Evolutionary conservation across 2,113 vertebrate genomes (phyloP).

Genomic region (Strix uralensis): DNA sequence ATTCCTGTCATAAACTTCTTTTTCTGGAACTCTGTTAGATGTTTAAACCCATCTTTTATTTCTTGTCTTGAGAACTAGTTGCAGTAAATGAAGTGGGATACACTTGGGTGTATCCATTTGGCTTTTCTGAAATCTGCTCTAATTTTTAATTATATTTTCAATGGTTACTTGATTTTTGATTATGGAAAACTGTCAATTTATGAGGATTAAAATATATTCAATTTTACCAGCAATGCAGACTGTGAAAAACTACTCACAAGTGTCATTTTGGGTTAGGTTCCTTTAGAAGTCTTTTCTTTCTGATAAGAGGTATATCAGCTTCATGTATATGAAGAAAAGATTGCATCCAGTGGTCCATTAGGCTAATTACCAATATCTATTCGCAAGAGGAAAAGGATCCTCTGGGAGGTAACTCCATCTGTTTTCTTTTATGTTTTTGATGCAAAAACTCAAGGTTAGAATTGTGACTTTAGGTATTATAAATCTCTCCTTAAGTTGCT

Average conservation of each 20-base stretch:
- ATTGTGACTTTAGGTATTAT: neutral
- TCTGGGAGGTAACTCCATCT: neutral
- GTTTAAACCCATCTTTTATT: neutral
- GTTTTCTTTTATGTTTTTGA: neutral
- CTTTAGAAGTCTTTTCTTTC: neutral
- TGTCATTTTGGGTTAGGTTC: neutral
- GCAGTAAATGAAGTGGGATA: neutral
- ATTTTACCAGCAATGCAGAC: neutral
- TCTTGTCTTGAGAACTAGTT: neutral
- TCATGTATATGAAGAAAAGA: neutral
- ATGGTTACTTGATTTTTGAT: neutral
- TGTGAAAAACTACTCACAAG: neutral
- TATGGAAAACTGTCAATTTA: neutral
- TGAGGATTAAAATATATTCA: neutral
- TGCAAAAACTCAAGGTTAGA: neutral
- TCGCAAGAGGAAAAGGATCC: neutral
- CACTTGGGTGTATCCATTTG: neutral
- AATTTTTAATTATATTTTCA: neutral
- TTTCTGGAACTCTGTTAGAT: neutral
- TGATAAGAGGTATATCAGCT: neutral
- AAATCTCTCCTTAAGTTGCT: neutral
- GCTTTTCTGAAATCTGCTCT: neutral
- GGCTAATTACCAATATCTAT: constrained; percentile 14
- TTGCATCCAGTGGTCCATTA: neutral
- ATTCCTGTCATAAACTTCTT: neutral